These are phyloP conservation scores for Liparis tanakae DNA, from an alignment of 2,797 vertebrate species.

Conservation along the genomic window DNA sequence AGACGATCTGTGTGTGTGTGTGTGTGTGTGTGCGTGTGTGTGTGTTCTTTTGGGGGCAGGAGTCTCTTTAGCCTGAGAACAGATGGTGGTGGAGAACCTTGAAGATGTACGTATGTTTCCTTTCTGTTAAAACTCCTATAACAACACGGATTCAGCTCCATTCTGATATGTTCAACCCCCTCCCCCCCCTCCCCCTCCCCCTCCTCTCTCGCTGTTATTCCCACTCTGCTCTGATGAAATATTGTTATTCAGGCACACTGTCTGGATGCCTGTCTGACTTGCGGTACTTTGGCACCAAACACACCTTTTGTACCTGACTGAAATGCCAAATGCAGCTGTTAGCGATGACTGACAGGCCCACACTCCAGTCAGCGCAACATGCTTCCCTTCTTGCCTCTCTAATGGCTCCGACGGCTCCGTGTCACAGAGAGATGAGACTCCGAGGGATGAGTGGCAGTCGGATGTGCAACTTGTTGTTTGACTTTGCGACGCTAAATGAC, in stretches of 20 bases:
- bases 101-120: constrained; percentile 34
- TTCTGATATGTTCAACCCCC: constrained; percentile 52
- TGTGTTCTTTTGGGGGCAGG: constrained; percentile 10
- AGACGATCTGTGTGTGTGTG: constrained; percentile 16
- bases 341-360: constrained; percentile 67
- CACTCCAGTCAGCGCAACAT: constrained; percentile 57
- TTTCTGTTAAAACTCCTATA: constrained; percentile 40
- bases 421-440: constrained; percentile 41
- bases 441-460: constrained; percentile 51
- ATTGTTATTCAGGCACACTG: constrained; percentile 70
- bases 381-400: constrained; percentile 51
- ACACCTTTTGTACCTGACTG: constrained; percentile 70
- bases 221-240: constrained; percentile 69
- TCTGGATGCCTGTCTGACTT: constrained; percentile 69
- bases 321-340: constrained; percentile 67
- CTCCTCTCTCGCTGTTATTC: constrained; percentile 50
- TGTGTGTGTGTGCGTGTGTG: constrained; percentile 11
- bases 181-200: constrained; percentile 18
- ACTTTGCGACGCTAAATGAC: not conserved
- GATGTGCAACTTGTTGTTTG: constrained; percentile 30
- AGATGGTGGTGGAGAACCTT: constrained; percentile 53
- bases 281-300: constrained; percentile 71
- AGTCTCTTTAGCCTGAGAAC: constrained; percentile 26
- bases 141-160: constrained; percentile 36
- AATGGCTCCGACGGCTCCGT: constrained; percentile 41